Conservation (phyloP, 2,888 invertebrate species). For the Pollenia angustigena region DNA sequence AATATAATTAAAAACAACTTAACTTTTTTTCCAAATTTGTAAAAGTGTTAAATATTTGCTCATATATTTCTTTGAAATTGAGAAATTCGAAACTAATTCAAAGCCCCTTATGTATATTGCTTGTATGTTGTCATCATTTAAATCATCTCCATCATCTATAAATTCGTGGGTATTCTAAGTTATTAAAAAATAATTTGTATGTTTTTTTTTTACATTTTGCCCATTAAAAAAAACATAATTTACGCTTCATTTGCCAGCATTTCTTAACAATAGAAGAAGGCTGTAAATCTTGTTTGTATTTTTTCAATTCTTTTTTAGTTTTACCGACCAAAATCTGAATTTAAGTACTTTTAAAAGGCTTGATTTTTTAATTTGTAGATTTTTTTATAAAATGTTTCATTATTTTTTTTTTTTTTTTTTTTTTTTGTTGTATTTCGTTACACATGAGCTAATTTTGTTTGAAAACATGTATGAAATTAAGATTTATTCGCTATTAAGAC, state of each 20-base stretch:
- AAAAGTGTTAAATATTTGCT: too few relatives aligned
- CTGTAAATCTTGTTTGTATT: background rate
- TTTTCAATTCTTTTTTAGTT: background rate
- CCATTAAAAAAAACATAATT: background rate
- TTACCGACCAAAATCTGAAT: background rate
- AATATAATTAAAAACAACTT: too few relatives aligned
- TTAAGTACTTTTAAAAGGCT: background rate
- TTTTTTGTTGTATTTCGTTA: constrained; percentile 35
- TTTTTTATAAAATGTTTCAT: background rate
- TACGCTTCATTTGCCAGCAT: constrained; percentile 32
- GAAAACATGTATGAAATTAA: constrained; percentile 29
- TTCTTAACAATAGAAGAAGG: constrained; percentile 15
- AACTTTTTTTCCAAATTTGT: too few relatives aligned
- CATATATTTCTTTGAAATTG: background rate
- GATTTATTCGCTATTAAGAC: constrained; percentile 47
- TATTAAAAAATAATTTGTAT: constrained; percentile 5
- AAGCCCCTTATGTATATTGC: too few relatives aligned
- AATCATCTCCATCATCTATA: constrained; percentile 11
- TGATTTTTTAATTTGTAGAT: background rate
- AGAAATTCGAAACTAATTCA: too few relatives aligned
- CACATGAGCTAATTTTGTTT: constrained; percentile 51
- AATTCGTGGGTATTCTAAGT: background rate
- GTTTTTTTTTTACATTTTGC: constrained; percentile 20
- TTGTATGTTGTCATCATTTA: constrained; percentile 27
- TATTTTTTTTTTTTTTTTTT: constrained; percentile 15